These are phyloP conservation scores for Dasysyrphus tricinctus DNA, from an alignment of 2,888 invertebrate species.

Conservation along the genomic window DNA sequence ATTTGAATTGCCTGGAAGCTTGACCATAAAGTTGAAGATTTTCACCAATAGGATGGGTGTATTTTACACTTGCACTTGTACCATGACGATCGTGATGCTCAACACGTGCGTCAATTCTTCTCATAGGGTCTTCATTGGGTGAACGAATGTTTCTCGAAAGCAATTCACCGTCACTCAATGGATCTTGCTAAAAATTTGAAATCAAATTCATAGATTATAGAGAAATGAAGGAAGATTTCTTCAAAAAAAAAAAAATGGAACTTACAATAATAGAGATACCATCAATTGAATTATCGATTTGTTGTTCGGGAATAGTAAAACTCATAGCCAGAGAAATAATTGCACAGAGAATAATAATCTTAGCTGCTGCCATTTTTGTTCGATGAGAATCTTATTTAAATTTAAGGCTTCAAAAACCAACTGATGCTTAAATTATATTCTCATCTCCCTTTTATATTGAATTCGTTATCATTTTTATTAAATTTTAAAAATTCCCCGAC, in stretches of 20 bases:
- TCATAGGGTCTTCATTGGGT: slow-evolving; percentile 7
- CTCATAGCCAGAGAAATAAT: slow-evolving; percentile 41
- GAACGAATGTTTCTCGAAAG: slow-evolving; percentile 40
- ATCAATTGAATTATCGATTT: background rate
- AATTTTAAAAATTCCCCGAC: slow-evolving; percentile 7
- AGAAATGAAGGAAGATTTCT: background rate
- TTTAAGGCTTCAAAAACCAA: background rate
- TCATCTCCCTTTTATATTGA: background rate
- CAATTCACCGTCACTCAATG: background rate
- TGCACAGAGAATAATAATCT: slow-evolving; percentile 32
- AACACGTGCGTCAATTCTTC: background rate
- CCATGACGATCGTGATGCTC: slow-evolving; percentile 23
- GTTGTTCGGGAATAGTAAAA: slow-evolving; percentile 26
- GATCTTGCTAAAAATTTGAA: background rate
- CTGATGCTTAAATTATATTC: background rate
- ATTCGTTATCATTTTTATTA: background rate
- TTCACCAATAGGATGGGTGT: slow-evolving; percentile 31
- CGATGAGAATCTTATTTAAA: background rate
- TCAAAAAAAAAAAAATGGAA: background rate
- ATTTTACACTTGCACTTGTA: slow-evolving; percentile 13
- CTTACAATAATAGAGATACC: slow-evolving; percentile 9
- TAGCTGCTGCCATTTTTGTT: slow-evolving; percentile 32
- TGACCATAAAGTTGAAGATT: slow-evolving; percentile 42
- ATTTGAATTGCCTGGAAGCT: slow-evolving; percentile 49
- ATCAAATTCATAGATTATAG: background rate